Evolutionary conservation across 2,113 vertebrate species (phyloP), one percentile per base, ranked within the genome.

Genomic region (Himantopus leucocephalus): DNA sequence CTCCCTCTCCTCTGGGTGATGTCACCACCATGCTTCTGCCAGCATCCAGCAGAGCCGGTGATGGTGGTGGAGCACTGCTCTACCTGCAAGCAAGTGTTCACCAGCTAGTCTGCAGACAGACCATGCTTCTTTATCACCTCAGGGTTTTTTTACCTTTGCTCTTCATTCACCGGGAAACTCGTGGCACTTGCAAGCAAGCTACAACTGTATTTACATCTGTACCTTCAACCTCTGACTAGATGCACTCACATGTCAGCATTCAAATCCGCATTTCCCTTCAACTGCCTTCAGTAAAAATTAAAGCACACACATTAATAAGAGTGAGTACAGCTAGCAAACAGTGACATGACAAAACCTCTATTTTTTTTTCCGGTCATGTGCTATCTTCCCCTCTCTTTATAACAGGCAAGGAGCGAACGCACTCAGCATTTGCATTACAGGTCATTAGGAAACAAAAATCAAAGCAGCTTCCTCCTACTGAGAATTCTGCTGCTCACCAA

Each of bases 11-110:
- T 70, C 5, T 3, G 89, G 92, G 9, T 67, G 93, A 90, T 91
- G 91, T 62, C 86, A 88, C 85, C 90, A 76, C 70, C 72, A 17
- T 8, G 17, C 62, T 88, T 41, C 88, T 85, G 94, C 93, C 90
- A 94, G 93, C 48, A 8, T 12, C 70, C 91, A 43, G 74, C 67
- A 66, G 83, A 50, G 94, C 83, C 35, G 47, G 67, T 15, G 3
- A 29, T 15, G 41, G 45, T 23, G 55, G 70, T 30, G 82, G 14
- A 75, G 73, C 56, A 16, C 90, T 37, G 50, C 83, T 94, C 90
- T 71, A 74, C 92, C 90, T 92, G 85, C 56, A 22, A 52, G 50
- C 34, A 34, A 11, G 64, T 1, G 64, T n/a, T 64, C 56, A 29
- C 16, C 32, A 84, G 53, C 56, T 10, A 24, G 5, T 8, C 13